phyloP scores from a whole-genome alignment of 2,113 vertebrate species.

The Struthio camelus region DNA sequence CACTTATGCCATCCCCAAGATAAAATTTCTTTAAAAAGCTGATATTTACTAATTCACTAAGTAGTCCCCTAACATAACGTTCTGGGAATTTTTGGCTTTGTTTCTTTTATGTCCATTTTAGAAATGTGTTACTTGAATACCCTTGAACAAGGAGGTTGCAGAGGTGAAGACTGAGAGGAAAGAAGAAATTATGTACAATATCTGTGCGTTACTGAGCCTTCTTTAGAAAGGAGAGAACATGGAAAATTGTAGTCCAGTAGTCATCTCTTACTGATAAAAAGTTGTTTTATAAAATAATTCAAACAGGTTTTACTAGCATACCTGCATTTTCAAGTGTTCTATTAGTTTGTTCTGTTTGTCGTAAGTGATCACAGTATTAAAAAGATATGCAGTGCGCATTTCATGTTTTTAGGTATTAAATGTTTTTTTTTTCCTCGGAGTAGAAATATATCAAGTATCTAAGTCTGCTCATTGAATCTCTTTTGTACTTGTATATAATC shows the following conservation, averaged over 20 bases:
- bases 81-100: background rate
- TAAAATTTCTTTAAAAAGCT: background rate
- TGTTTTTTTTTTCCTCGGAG: background rate
- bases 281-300: background rate
- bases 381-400: background rate
- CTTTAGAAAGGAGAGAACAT: background rate
- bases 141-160: background rate
- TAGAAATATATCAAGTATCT: background rate
- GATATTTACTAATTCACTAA: background rate
- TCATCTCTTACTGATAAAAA: background rate
- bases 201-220: background rate
- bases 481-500: background rate
- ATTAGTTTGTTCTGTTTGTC: background rate
- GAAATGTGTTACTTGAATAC: background rate
- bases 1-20: background rate
- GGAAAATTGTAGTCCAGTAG: background rate
- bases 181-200: background rate
- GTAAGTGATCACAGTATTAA: background rate
- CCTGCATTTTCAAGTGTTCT: background rate
- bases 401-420: background rate
- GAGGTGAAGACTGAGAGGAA: background rate
- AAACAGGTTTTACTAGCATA: background rate
- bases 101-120: background rate
- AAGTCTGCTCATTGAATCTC: background rate
- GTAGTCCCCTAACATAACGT: background rate